Evolutionary conservation across 2,888 invertebrate genomes (phyloP), one percentile per base, ranked within the genome.

Genomic region (Cryptocephalus primarius): DNA sequence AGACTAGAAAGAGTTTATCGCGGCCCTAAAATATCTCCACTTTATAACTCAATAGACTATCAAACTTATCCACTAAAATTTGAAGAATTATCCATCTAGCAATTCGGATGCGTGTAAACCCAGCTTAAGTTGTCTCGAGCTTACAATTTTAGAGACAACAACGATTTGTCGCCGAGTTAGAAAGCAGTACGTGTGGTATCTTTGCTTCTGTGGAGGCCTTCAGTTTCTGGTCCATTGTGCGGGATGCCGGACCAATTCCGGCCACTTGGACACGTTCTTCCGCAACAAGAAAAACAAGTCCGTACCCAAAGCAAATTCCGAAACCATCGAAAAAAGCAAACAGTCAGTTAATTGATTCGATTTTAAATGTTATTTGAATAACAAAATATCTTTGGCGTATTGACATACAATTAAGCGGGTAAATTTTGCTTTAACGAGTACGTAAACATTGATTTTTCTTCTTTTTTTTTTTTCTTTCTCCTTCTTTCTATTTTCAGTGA

Each of bases 331-430:
- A 36, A 36, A 36, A 36, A 36, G 36, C 12, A 36, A 36, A 60
- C 46, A 40, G 49, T 51, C 51, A 34, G 53, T 57, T 62, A 61
- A 62, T 62, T 60, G 62, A 62, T 62, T 58, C 53, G 61, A 60
- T 62, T 62, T 62, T 60, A 58, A 62, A 55, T 54, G 58, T 61
- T 22, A 60, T 62, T 60, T 56, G 54, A 60, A 57, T 56, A 59
- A 58, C 58, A 55, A 60, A 58, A 58, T 56, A 51, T 51, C 40
- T 43, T 52, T 52, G 49, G 48, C 36, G n/a, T 60, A 54, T 60
- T 62, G 56, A 60, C 60, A 54, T 57, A 58, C 54, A 56, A 59
- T 60, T 60, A 57, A 55, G 54, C 44, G 51, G 50, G 54, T 54
- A 53, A 52, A 54, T 52, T 49, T 53, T 48, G 46, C 54, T 53